Conservation (phyloP, 2,797 vertebrate genomes). For the Urophycis tenuis region DNA sequence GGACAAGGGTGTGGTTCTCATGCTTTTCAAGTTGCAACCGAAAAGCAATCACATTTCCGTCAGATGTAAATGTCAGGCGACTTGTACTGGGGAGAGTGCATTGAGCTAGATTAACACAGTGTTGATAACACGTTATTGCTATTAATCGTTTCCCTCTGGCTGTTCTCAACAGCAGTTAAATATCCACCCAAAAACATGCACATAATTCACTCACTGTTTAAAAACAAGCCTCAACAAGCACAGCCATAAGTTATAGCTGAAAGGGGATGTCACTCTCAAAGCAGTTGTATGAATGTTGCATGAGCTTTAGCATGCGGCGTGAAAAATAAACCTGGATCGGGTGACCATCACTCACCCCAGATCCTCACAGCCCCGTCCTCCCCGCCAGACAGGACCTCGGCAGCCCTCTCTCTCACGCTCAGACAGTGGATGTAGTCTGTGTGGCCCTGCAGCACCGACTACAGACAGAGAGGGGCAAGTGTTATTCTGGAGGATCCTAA, state of each 20-base stretch:
- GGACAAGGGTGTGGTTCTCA: not conserved
- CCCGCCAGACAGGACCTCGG: conserved; percentile 79
- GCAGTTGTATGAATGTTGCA: not conserved
- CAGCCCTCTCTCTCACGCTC: conserved; percentile 73
- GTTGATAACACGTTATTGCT: not conserved
- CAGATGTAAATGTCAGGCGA: not conserved
- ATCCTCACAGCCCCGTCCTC: conserved; percentile 84
- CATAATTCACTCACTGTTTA: not conserved
- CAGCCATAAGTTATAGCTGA: not conserved
- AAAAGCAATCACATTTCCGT: not conserved
- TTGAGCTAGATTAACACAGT: not conserved
- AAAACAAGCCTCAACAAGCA: not conserved
- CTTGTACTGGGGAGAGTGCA: not conserved
- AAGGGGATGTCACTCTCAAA: not conserved
- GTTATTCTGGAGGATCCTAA: not conserved
- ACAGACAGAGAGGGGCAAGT: not conserved
- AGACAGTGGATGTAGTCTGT: conserved; percentile 83
- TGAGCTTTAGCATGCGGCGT: not conserved
- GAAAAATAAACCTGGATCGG: not conserved
- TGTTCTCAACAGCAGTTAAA: not conserved
- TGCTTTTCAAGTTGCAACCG: not conserved
- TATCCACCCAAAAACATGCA: not conserved
- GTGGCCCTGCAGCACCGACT: conserved; percentile 79
- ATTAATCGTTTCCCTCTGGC: not conserved
- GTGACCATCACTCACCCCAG: conserved; percentile 74